Base-by-base conservation (phyloP, 2,888 invertebrate species). In the Aleiodes testaceus region DNA sequence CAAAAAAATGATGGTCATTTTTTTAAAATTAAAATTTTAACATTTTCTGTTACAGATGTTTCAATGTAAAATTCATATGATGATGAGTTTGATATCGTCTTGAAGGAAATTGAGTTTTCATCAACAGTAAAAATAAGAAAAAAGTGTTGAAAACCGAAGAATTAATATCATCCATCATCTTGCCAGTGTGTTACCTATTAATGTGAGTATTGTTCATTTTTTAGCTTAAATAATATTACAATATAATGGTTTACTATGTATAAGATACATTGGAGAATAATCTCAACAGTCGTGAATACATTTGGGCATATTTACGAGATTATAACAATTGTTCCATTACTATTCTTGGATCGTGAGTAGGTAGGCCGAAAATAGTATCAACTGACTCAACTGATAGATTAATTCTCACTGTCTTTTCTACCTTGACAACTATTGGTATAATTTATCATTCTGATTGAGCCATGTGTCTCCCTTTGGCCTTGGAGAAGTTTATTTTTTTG, bases 341-440 rank as follows among this genome's bases (percentile, higher is more conserved):
- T 36, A 36, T 36, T 36, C 11, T 36, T 11, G 36, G 7, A 36
- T 36, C 7, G 36, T 36, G 9, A 6, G 36, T 36, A 7, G 36
- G 36, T 36, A 2, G 9, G 9, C 36, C 36, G 11, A 36, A 36
- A 36, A 36, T 36, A 36, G 7, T 9, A 36, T 11, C 0, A 36
- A 36, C 36, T 36, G 7, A 3, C 47, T 47, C 16, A 16, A 47
- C 16, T 47, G 47, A 47, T 9, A 47, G 14, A 9, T 7, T 9
- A 36, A 36, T 11, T 36, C 36, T 36, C 36, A 12, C 5, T 47
- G 16, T 7, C 16, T 47, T 68, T 66, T 69, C 44, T 45, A 30
- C 63, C 73, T 66, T 77, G 80, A 80, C 79, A 79, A 79, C 74
- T 79, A 81, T 80, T 81, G 78, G 74, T 73, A 74, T 75, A 77